Base-by-base conservation (phyloP, 1,140 invertebrate genomes). In the Thalassaphorura encarpata region DNA sequence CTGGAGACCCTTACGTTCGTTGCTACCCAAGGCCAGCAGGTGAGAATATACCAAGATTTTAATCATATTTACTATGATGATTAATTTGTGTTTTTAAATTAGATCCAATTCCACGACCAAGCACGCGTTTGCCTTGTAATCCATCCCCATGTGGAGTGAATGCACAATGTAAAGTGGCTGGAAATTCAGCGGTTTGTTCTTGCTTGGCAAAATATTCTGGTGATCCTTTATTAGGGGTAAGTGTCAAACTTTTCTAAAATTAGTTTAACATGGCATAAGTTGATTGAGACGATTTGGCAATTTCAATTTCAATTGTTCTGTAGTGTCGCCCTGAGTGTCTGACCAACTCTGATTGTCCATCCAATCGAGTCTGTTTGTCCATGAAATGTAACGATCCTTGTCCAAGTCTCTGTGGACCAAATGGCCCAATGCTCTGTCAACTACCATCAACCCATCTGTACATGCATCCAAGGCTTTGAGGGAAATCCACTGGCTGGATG, bases 341-440 rank as follows among this genome's bases (percentile, higher is more conserved):
- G 87, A 3, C 80, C 16, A 89, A 89, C 68, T 80, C 83, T 39
- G 87, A 92, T 66, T 89, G 87, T 63, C 75, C 80, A 53, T 74
- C 78, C 27, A 78, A 78, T 49, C 81, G 77, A 66, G 82, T 85
- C 2, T 90, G 87, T 65, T 73, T 84, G 29, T 87, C 85, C 67
- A 84, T 87, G 64, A 87, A 88, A 73, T 90, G 87, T 66, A 71
- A 77, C 31, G 80, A 88, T 72, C 86, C 85, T 3, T 89, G 87
- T 66, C 77, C 80, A 28, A 83, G 81, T 49, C 26, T 73, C 40
- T 94, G 89, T 66, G 89, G 87, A 26, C 78, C 83, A 26, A 88
- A 90, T 68, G n/a, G 86, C 89, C 1, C 79, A 84, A 66, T 93
- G 89, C 72, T 71, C 80, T 21, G 78, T 84, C 0, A 77, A 78